Evolutionary conservation across 1,140 invertebrate species (phyloP).

Genomic region (Episyrphus balteatus): DNA sequence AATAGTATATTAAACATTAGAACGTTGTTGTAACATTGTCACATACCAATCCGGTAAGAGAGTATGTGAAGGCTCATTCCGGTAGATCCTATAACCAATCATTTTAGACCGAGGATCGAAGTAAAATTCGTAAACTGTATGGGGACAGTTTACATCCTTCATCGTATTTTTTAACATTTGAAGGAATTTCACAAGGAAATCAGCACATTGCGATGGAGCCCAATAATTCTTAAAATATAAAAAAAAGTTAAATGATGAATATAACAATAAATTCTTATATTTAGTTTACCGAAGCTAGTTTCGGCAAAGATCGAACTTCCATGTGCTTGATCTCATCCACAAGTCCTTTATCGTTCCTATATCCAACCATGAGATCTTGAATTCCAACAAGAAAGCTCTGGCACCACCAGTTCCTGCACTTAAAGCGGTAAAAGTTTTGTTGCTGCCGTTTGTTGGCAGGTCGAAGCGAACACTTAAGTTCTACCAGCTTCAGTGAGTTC

Average conservation of each 20-base stretch:
- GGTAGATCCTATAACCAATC: constrained; percentile 2
- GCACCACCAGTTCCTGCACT: constrained; percentile 51
- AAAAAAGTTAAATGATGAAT: neutral
- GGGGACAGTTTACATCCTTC: constrained; percentile 8
- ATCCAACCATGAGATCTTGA: constrained; percentile 49
- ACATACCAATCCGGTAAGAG: constrained; percentile 15
- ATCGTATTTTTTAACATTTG: constrained; percentile 3
- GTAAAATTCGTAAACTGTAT: constrained; percentile 11
- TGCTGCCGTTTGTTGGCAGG: constrained; percentile 39
- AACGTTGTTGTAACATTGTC: neutral
- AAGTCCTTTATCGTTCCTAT: constrained; percentile 47
- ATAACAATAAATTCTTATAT: neutral
- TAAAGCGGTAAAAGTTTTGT: constrained; percentile 41
- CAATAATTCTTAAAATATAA: constrained; percentile 11
- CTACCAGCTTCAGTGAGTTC: constrained; percentile 42
- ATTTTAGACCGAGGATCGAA: constrained; percentile 5
- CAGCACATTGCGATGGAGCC: constrained; percentile 7
- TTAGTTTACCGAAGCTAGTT: constrained; percentile 38
- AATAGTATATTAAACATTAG: too few species aligned
- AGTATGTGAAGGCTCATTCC: constrained; percentile 3
- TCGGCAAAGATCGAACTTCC: constrained; percentile 36
- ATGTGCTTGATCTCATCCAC: constrained; percentile 41
- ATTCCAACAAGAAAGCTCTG: constrained; percentile 59
- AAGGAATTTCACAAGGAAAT: constrained; percentile 11
- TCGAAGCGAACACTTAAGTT: constrained; percentile 48